Conservation (phyloP, 2,888 invertebrate genomes). For the Coremacera marginata region DNA sequence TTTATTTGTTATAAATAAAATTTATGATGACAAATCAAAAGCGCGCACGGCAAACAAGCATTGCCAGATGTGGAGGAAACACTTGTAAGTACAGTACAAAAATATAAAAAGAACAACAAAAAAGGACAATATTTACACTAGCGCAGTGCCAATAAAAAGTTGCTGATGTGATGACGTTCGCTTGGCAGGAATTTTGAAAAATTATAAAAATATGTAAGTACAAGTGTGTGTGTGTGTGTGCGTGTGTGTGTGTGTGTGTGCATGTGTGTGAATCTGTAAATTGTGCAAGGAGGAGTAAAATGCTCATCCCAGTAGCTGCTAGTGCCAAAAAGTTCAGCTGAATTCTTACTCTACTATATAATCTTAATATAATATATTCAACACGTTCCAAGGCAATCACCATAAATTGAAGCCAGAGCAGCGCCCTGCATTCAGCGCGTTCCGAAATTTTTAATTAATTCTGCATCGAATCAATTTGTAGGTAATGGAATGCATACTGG, state of each 20-base stretch:
- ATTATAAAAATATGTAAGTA: slow-evolving; percentile 13
- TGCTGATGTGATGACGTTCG: slow-evolving; percentile 28
- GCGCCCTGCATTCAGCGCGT: too few relatives aligned
- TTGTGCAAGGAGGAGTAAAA: slow-evolving; percentile 3
- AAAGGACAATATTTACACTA: slow-evolving; percentile 28
- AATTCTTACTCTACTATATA: too few relatives aligned
- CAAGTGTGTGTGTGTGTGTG: not conserved
- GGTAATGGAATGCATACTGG: too few relatives aligned
- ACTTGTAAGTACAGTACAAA: not conserved
- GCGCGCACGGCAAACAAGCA: slow-evolving; percentile 14
- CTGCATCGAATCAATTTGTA: too few relatives aligned
- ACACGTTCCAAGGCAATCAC: too few relatives aligned
- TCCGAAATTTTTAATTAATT: too few relatives aligned
- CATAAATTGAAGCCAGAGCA: too few relatives aligned
- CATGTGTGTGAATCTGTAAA: too few relatives aligned
- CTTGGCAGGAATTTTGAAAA: slow-evolving; percentile 22
- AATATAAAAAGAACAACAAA: not conserved
- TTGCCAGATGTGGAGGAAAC: slow-evolving; percentile 16
- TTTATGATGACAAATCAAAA: slow-evolving; percentile 30
- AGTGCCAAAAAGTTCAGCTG: too few relatives aligned
- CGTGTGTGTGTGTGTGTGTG: too few relatives aligned
- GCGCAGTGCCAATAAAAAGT: slow-evolving; percentile 19
- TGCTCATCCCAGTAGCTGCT: too few relatives aligned
- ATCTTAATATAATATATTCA: too few relatives aligned
- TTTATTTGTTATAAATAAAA: slow-evolving; percentile 11